Evolutionary conservation across 2,888 invertebrate species (phyloP), one percentile per base, ranked within the genome.

Genomic region (Chesias legatella): DNA sequence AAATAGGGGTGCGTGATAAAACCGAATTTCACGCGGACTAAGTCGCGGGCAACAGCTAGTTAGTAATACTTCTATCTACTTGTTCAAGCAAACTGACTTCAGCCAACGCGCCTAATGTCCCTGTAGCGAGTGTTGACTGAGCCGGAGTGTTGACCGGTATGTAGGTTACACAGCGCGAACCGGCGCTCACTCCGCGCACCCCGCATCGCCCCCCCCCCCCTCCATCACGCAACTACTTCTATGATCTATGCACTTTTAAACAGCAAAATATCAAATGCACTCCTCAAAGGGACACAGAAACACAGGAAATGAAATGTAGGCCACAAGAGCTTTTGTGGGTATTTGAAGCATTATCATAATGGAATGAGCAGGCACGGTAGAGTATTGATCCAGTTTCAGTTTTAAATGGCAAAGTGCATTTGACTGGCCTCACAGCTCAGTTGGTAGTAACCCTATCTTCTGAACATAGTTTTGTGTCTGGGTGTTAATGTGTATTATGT

Each of bases 91-190:
- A 51, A 63, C 67, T 79, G 29, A 71, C 67, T 31, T 43, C 54
- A 60, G 58, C 65, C 68, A 86, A 79, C 72, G 75, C 75, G 67
- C 72, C 84, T 66, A 73, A 84, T 80, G 86, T 84, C 88, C 86
- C 88, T 88, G 88, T 84, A 83, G 83, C 86, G 88, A 85, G 81
- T 88, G 88, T 88, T 86, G 88, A 86, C 86, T 88, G 86, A 79
- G 84, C 67, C 85, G 88, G 88, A 86, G 86, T 88, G 86, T 82
- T 88, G 88, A 88, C 88, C 88, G 86, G 86, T 79, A 88, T 88
- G 80, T 88, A 85, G 88, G 88, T 86, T 85, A 86, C 81, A 72
- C 74, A 60, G 82, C 83, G 77, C 84, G 76, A 78, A 78, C 78
- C 75, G 68, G 66, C 77, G 69, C 67, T 56, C 67, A 56, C 68